Conservation (phyloP, 2,888 invertebrate species). For the Heliconius hortense region DNA sequence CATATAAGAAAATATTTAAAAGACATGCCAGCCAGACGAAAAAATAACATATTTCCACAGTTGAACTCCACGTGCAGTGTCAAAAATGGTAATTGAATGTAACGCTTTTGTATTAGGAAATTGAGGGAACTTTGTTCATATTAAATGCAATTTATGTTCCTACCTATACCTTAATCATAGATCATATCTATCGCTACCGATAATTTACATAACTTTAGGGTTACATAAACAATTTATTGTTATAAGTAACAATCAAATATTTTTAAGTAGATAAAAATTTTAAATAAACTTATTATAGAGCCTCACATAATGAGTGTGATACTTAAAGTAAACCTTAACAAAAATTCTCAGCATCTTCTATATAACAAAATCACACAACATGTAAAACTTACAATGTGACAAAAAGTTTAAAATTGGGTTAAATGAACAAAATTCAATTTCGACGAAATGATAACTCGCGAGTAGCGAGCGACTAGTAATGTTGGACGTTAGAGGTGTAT, state of each 20-base stretch:
- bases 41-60: background rate
- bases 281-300: no score
- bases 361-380: background rate
- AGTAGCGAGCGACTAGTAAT: conserved; percentile 18
- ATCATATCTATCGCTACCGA: no score
- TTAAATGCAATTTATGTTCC: background rate
- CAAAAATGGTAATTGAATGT: background rate
- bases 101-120: background rate
- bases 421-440: conserved; percentile 16
- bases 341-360: background rate
- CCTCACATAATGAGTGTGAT: background rate
- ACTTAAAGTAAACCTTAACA: background rate
- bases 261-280: no score
- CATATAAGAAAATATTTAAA: conserved; percentile 2
- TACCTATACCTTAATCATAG: no score
- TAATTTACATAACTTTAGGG: no score
- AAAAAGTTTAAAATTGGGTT: background rate
- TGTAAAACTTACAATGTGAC: background rate
- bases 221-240: background rate
- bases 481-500: conserved; percentile 37
- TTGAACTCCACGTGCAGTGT: background rate
- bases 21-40: background rate
- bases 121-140: background rate
- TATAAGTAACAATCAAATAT: background rate
- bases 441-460: conserved; percentile 19